These are phyloP conservation scores for Danionella dracula DNA, from an alignment of 2,797 vertebrate genomes.

Conservation along the genomic window DNA sequence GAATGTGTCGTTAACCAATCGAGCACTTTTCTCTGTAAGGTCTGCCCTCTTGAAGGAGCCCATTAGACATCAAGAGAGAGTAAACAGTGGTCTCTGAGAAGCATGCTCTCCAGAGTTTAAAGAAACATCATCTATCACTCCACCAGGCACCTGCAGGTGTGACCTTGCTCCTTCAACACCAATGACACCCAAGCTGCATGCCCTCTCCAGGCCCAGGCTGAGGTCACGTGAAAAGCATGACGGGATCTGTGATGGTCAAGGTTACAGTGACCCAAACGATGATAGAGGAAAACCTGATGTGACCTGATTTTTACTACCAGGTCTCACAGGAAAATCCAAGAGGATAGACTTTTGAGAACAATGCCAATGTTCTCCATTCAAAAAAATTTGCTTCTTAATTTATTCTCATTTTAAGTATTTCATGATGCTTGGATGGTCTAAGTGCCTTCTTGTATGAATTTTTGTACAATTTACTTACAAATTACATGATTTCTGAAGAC, in stretches of 20 bases:
- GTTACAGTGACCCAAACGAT: not conserved
- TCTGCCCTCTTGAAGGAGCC: constrained; percentile 65
- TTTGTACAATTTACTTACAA: too few relatives aligned
- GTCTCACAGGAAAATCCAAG: too few relatives aligned
- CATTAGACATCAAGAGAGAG: constrained; percentile 67
- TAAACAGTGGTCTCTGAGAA: constrained; percentile 73
- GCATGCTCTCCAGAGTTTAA: constrained; percentile 72
- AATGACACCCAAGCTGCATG: constrained; percentile 25
- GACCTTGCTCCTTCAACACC: constrained; percentile 69
- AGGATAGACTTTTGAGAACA: too few relatives aligned
- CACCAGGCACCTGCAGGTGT: constrained; percentile 73
- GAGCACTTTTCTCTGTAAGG: constrained; percentile 64
- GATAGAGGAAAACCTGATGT: not conserved
- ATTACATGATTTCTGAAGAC: too few relatives aligned
- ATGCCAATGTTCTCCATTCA: too few relatives aligned
- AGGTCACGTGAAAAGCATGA: constrained; percentile 9
- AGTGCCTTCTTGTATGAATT: too few relatives aligned
- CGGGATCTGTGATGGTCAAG: not conserved
- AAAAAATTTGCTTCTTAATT: too few relatives aligned
- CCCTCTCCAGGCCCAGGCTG: constrained; percentile 11
- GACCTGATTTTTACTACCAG: too few relatives aligned
- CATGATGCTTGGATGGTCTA: too few relatives aligned
- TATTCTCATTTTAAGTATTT: too few relatives aligned
- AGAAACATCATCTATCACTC: constrained; percentile 81
- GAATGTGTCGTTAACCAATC: constrained; percentile 79